These are phyloP conservation scores for Drosophila saltans DNA, from an alignment of 1,140 invertebrate genomes.

Conservation along the genomic window DNA sequence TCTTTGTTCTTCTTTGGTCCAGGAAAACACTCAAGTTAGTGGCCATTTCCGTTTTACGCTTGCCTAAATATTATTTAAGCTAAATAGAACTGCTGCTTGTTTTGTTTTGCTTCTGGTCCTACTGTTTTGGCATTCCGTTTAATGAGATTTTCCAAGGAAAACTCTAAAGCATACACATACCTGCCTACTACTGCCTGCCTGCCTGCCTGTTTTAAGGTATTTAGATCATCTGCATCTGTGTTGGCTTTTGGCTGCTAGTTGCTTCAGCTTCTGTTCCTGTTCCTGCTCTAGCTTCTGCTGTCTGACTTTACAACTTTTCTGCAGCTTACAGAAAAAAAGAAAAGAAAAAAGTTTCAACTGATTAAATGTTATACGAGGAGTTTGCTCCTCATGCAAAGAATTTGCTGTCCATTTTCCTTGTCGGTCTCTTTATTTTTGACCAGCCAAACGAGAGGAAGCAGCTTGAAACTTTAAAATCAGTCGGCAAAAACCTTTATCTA, in stretches of 20 bases:
- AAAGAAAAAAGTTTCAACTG: slow-evolving; percentile 57
- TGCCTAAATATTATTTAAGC: slow-evolving; percentile 75
- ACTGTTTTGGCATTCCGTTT: slow-evolving; percentile 32
- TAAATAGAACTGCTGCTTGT: slow-evolving; percentile 63
- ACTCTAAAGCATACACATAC: not conserved
- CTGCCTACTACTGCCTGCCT: not conserved
- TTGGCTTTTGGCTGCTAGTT: not conserved
- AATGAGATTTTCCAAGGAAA: slow-evolving; percentile 59
- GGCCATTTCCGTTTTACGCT: slow-evolving; percentile 75
- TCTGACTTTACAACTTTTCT: slow-evolving; percentile 54
- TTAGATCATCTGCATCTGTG: slow-evolving; percentile 48
- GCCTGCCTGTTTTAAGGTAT: slow-evolving; percentile 8
- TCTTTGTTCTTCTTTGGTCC: slow-evolving; percentile 49
- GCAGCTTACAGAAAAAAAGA: not conserved
- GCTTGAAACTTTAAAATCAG: slow-evolving; percentile 64
- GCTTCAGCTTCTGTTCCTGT: no score
- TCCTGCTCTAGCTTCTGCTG: slow-evolving; percentile 14
- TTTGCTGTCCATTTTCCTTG: slow-evolving; percentile 5
- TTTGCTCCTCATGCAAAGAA: slow-evolving; percentile 35
- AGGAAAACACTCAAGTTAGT: slow-evolving; percentile 72
- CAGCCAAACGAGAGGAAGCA: slow-evolving; percentile 26
- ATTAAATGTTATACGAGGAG: slow-evolving; percentile 68
- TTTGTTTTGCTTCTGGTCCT: not conserved
- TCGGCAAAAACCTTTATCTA: slow-evolving; percentile 69
- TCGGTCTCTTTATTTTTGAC: slow-evolving; percentile 3